Evolutionary conservation across 2,113 vertebrate genomes (phyloP).

Genomic region (human): GRCh38 chr19:17678501-17679000

Average conservation of each 20-base stretch:
- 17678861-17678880: not conserved
- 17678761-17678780: not conserved
- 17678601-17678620: not conserved
- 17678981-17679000: too few species aligned
- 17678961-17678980: not conserved
- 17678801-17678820: not conserved
- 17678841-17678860: not conserved
- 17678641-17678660: not conserved
- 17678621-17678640: not conserved
- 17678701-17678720: not conserved
- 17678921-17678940: not conserved
- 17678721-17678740: not conserved
- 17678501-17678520: not conserved
- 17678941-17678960: not conserved
- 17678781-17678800: not conserved
- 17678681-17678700: not conserved
- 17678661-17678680: not conserved
- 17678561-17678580: not conserved
- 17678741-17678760: not conserved
- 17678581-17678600: not conserved
- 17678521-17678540: not conserved
- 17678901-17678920: not conserved
- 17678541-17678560: not conserved
- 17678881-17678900: not conserved
- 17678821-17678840: not conserved